Base-by-base conservation (phyloP, 2,113 vertebrate genomes). In the Nycticebus coucang region DNA sequence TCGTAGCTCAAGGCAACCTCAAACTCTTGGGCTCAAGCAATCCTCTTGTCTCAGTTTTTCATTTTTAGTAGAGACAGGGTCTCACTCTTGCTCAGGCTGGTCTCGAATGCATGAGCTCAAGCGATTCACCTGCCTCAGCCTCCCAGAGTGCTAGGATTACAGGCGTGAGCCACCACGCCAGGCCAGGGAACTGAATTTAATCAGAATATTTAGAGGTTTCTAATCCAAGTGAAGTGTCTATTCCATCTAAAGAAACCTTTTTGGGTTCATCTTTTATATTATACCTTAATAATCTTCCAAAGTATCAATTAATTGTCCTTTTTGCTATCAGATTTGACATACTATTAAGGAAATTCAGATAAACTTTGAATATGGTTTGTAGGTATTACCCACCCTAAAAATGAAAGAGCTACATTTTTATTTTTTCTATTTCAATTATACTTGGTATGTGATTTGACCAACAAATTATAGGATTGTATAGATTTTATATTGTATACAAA, bases 301-400 rank as follows among this genome's bases (percentile, higher is more conserved):
- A 69, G 35, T 55, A 5, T 72, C 19, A 35, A 1, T 81, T 37
- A 62, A 11, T 69, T 95, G 93, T 82, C 57, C 41, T 87, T 95
- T 89, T 85, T 87, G 1, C 82, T 88, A 0, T 96, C 26, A 72
- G 7, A 84, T 90, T 88, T 92, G 78, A 64, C 26, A 53, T 1
- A 68, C 30, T 74, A 35, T 81, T 94, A 91, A 94, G 41, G 57
- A 92, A 97, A 91, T 87, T 87, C 11, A 91, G 21, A 69, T 93
- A 80, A 45, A 85, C 30, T 89, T 94, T 94, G 8, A 83, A 72
- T 93, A 89, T 93, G 62, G 83, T 83, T 82, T 87, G n/a, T 89
- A 72, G 14, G 8, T 85, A 59, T 53, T 80, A 66, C 10, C 11
- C 18, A 72, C 75, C 4, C 19, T 75, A 57, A 97, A 96, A 95